A percentile compares a stretch with the other conserved stretches of the same genome.
These are phyloP conservation scores for Ichneumoninae sp. DNA, from an alignment of 2,888 invertebrate species.

Conservation along the genomic window DNA sequence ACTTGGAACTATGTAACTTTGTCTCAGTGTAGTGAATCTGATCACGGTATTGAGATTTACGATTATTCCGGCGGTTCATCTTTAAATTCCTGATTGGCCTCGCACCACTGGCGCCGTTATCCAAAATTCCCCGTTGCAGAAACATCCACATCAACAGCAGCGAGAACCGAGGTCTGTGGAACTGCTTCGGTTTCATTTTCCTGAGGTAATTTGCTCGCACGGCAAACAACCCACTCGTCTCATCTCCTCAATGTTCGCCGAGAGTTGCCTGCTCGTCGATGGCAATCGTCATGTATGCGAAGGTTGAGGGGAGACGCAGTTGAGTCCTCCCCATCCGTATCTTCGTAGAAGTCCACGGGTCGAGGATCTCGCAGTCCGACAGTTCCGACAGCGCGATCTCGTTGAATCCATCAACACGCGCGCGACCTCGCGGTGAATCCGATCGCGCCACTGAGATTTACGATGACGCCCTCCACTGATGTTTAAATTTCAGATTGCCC, in stretches of 20 bases:
- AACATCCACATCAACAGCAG: too few relatives aligned
- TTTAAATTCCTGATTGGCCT: slow-evolving; percentile 45
- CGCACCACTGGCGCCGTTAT: background rate
- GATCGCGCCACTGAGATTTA: slow-evolving; percentile 58
- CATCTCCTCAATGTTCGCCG: background rate
- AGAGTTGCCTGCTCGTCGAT: background rate
- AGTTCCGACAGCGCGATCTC: slow-evolving; percentile 11
- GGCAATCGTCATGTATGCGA: slow-evolving; percentile 13
- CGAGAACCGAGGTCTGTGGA: too few relatives aligned
- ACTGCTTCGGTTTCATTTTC: too few relatives aligned
- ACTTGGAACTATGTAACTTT: too few relatives aligned
- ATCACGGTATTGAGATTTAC: slow-evolving; percentile 56
- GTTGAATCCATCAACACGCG: slow-evolving; percentile 52
- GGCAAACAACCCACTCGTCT: too few relatives aligned
- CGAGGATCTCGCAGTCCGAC: background rate
- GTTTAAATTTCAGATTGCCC: slow-evolving; percentile 49
- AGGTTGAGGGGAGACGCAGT: background rate
- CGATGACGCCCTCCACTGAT: slow-evolving; percentile 54
- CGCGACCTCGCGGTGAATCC: slow-evolving; percentile 40
- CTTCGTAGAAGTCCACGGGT: background rate
- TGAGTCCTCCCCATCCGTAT: background rate
- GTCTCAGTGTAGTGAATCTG: slow-evolving; percentile 6
- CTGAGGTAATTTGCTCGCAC: too few relatives aligned
- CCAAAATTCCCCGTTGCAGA: too few relatives aligned
- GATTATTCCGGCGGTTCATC: slow-evolving; percentile 51